phyloP scores from a whole-genome alignment of 1,140 invertebrate species.

The Drosophila nigrodunni region DNA sequence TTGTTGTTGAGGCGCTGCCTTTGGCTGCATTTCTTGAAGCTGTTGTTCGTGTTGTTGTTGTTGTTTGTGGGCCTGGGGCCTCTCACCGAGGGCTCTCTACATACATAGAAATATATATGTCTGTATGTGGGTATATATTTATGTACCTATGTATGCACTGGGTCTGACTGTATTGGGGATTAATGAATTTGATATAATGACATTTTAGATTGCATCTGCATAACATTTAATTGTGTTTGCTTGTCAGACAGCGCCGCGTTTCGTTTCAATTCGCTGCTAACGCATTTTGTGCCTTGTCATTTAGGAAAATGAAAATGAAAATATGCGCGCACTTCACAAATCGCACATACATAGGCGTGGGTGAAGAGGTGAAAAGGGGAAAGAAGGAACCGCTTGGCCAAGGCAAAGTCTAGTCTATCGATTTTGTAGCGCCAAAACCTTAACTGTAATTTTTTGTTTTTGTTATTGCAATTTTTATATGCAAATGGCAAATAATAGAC shows the following conservation, averaged over 20 bases:
- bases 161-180: conserved; percentile 63
- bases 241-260: conserved; percentile 56
- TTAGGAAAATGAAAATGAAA: conserved; percentile 50
- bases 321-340: conserved; percentile 41
- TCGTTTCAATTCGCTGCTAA: conserved; percentile 51
- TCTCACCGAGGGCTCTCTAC: conserved; percentile 16
- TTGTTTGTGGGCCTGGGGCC: conserved; percentile 48
- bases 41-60: conserved; percentile 56
- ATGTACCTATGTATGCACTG: background rate
- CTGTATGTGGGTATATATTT: too few relatives aligned
- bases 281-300: conserved; percentile 79
- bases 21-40: conserved; percentile 61
- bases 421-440: conserved; percentile 64
- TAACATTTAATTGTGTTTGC: conserved; percentile 84
- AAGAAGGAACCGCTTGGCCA: conserved; percentile 18
- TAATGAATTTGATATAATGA: conserved; percentile 84
- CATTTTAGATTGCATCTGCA: conserved; percentile 84
- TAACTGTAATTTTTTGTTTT: conserved; percentile 8
- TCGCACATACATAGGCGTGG: conserved; percentile 19
- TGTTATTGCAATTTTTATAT: conserved; percentile 54
- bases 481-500: conserved; percentile 71
- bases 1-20: conserved; percentile 62
- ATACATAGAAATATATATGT: too few relatives aligned
- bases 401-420: conserved; percentile 54
- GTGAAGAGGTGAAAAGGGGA: background rate